Conservation (phyloP, 2,888 invertebrate genomes). For the Nephrocerus scutellatus region DNA sequence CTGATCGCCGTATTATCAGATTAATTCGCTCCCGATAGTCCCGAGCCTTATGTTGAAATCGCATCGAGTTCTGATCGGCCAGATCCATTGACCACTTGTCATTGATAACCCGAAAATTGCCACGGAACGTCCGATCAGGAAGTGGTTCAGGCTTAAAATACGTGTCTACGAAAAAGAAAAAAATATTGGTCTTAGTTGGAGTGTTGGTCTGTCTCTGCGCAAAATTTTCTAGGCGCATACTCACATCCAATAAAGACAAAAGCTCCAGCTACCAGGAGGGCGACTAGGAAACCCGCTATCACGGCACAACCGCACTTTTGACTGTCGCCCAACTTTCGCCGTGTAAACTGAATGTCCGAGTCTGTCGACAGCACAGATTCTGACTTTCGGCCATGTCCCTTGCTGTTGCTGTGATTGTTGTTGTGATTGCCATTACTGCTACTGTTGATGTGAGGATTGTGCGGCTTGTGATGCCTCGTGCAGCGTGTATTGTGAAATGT, state of each 20-base stretch:
- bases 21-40: conserved; percentile 71
- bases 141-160: conserved; percentile 54
- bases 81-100: conserved; percentile 64
- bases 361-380: conserved; percentile 79
- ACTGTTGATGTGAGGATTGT: conserved; percentile 27
- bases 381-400: conserved; percentile 46
- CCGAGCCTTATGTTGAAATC: conserved; percentile 65
- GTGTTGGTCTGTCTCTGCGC: too few species aligned
- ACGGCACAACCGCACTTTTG: conserved; percentile 84
- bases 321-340: conserved; percentile 74
- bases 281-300: conserved; percentile 72
- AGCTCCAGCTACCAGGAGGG: conserved; percentile 65
- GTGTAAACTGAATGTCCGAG: conserved; percentile 83
- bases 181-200: neutral
- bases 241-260: conserved; percentile 59
- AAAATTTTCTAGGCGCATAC: too few species aligned
- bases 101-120: conserved; percentile 64
- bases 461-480: conserved; percentile 42
- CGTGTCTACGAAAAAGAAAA: conserved; percentile 34
- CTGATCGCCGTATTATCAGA: conserved; percentile 65
- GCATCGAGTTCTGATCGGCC: conserved; percentile 59
- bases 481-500: conserved; percentile 44
- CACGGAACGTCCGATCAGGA: conserved; percentile 75
- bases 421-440: neutral
- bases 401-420: conserved; percentile 1